Percentiles rank a stretch among this genome's conserved stretches.
Conservation (phyloP, 2,113 vertebrate genomes). For the Agelaius tricolor region DNA sequence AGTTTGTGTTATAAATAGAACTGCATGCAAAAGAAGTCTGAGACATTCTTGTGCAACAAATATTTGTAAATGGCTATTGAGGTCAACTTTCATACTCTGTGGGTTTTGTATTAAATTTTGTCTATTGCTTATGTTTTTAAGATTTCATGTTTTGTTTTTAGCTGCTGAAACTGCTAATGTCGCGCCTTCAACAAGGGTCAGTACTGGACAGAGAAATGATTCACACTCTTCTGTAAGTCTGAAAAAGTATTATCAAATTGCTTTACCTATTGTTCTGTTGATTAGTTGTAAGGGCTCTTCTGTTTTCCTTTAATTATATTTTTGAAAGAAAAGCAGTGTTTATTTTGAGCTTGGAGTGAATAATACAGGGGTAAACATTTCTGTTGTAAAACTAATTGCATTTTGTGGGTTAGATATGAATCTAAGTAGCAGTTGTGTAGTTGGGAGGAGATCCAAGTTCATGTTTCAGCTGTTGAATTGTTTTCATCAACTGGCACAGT, state of each 20-base stretch:
- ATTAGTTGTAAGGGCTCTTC: neutral
- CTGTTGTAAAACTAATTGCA: slow-evolving; percentile 9
- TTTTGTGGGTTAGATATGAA: slow-evolving; percentile 9
- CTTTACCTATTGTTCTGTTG: neutral
- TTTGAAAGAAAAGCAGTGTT: neutral
- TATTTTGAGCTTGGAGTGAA: neutral
- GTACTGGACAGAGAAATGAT: slow-evolving; percentile 63
- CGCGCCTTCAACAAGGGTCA: slow-evolving; percentile 58
- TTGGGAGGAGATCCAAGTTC: slow-evolving; percentile 36
- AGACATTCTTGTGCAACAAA: neutral
- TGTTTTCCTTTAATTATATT: neutral
- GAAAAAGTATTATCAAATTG: neutral
- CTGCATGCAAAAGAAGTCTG: neutral
- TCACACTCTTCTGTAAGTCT: slow-evolving; percentile 75
- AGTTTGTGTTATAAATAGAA: neutral
- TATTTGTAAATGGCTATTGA: neutral
- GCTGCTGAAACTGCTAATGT: slow-evolving; percentile 67
- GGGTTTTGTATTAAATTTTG: neutral
- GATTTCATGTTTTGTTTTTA: slow-evolving; percentile 52
- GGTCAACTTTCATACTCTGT: neutral
- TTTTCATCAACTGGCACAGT: slow-evolving; percentile 7
- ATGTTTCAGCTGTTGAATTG: slow-evolving; percentile 15
- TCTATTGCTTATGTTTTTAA: neutral
- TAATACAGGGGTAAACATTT: neutral
- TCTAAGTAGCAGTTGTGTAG: slow-evolving; percentile 26